phyloP scores from a whole-genome alignment of 1,140 invertebrate species.

The Orius insidiosus region DNA sequence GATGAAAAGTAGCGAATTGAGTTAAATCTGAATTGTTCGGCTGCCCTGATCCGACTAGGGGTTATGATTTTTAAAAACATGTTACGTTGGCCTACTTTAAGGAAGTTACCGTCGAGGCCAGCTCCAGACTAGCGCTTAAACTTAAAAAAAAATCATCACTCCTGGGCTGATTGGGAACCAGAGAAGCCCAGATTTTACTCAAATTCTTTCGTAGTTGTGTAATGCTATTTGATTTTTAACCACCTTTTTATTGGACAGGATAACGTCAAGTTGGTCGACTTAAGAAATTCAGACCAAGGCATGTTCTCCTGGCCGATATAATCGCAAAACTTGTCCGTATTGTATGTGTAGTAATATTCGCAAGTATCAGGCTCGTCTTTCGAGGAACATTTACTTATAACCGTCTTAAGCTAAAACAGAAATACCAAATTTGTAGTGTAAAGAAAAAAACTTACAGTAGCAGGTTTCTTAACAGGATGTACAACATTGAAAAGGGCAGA shows the following conservation, averaged over 20 bases:
- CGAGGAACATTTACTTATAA: not conserved
- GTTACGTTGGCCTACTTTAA: too few species aligned
- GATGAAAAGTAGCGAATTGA: too few species aligned
- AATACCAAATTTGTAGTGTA: too few species aligned
- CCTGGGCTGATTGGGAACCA: too few species aligned
- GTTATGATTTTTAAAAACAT: too few species aligned
- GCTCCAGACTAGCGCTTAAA: too few species aligned
- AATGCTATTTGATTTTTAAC: not conserved
- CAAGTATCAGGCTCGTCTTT: not conserved
- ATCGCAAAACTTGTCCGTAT: not conserved
- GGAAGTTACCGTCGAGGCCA: too few species aligned
- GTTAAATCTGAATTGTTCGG: too few species aligned
- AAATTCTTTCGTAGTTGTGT: too few species aligned
- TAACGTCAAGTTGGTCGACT: not conserved
- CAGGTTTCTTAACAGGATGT: not conserved
- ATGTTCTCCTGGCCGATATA: not conserved
- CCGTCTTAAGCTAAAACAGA: not conserved
- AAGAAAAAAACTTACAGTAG: not conserved
- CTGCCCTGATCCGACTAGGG: too few species aligned
- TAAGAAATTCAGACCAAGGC: not conserved
- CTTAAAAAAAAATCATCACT: too few species aligned
- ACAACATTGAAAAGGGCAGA: not conserved
- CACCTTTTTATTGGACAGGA: not conserved
- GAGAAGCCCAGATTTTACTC: too few species aligned
- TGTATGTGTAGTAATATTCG: slow-evolving; percentile 5